phyloP scores from a whole-genome alignment of 2,888 invertebrate species.

The Zygaena filipendulae region DNA sequence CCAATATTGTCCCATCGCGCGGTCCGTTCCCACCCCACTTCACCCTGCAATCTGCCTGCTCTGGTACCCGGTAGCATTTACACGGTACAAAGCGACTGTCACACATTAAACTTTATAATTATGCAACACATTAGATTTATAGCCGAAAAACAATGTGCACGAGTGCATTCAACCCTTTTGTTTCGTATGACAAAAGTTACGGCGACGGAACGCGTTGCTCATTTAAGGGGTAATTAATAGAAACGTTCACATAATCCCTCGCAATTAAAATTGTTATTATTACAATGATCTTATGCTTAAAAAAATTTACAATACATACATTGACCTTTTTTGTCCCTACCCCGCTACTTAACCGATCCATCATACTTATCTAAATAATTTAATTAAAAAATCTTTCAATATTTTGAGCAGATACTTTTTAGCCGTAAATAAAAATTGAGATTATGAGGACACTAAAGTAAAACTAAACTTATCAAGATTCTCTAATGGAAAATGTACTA shows the following conservation, averaged over 20 bases:
- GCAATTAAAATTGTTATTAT: slow-evolving; percentile 44
- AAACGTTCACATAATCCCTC: slow-evolving; percentile 52
- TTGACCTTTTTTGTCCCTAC: slow-evolving; percentile 36
- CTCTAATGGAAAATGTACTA: too few species aligned
- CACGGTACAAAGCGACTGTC: slow-evolving; percentile 62
- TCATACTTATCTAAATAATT: too few species aligned
- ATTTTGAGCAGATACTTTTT: too few species aligned
- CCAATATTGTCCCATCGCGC: slow-evolving; percentile 35
- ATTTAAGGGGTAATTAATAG: slow-evolving; percentile 62
- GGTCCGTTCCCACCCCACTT: slow-evolving; percentile 53
- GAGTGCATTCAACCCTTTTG: slow-evolving; percentile 47
- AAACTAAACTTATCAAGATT: too few species aligned
- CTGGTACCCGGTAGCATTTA: slow-evolving; percentile 48
- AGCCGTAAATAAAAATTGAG: too few species aligned
- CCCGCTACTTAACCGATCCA: too few species aligned
- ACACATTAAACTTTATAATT: slow-evolving; percentile 61
- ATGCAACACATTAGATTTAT: slow-evolving; percentile 61
- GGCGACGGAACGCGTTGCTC: slow-evolving; percentile 43
- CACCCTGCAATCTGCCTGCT: slow-evolving; percentile 32
- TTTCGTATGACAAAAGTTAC: slow-evolving; percentile 28
- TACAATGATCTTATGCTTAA: too few species aligned
- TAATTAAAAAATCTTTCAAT: too few species aligned
- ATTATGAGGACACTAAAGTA: too few species aligned
- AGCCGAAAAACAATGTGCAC: slow-evolving; percentile 51
- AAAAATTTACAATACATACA: too few species aligned